Evolutionary conservation across 2,113 vertebrate genomes (phyloP).

Genomic region (Nestor notabilis): DNA sequence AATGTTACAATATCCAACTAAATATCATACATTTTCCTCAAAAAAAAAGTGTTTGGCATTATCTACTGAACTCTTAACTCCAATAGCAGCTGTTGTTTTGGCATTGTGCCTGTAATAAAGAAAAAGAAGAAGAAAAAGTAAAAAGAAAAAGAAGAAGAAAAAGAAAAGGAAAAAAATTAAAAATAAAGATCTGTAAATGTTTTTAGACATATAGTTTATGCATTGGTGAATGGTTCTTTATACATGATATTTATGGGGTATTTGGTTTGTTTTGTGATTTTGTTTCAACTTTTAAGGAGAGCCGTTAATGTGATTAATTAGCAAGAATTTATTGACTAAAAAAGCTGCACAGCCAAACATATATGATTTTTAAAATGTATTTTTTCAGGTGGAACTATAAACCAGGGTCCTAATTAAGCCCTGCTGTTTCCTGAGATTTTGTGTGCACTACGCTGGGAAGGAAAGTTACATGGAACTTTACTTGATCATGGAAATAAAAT

Average conservation of each 20-base stretch:
- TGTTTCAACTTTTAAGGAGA: constrained; percentile 79
- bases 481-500: constrained; percentile 69
- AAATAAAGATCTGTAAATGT: constrained; percentile 41
- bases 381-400: constrained; percentile 87
- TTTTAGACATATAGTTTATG: constrained; percentile 50
- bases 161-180: not conserved
- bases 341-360: constrained; percentile 76
- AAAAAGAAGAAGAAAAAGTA: not conserved
- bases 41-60: not conserved
- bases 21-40: not conserved
- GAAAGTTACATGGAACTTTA: constrained; percentile 69
- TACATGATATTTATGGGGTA: constrained; percentile 76
- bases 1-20: not conserved
- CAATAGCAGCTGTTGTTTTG: not conserved
- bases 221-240: constrained; percentile 75
- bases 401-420: constrained; percentile 79
- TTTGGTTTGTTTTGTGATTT: constrained; percentile 80
- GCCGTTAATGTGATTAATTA: constrained; percentile 82
- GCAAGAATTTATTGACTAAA: constrained; percentile 81
- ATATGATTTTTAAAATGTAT: constrained; percentile 82
- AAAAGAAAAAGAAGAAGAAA: fast-evolving
- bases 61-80: not conserved
- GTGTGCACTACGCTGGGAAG: constrained; percentile 59
- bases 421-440: constrained; percentile 82
- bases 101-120: not conserved